These are phyloP conservation scores for Chrysopilus asiliformis DNA, from an alignment of 2,888 invertebrate genomes.

Conservation along the genomic window DNA sequence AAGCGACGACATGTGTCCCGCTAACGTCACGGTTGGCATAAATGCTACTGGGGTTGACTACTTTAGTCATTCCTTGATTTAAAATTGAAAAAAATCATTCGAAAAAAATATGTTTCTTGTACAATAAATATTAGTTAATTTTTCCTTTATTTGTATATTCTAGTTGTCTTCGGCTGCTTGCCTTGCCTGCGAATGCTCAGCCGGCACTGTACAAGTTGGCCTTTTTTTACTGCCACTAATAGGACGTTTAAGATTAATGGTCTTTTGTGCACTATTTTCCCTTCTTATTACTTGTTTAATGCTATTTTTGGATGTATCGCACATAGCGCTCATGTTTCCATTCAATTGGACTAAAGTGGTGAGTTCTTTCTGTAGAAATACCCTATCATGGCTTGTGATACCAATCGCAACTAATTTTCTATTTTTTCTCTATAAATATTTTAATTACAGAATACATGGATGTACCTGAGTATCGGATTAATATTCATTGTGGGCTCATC, in stretches of 20 bases:
- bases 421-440: background rate
- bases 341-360: constrained; percentile 69
- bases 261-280: constrained; percentile 63
- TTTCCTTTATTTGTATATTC: constrained; percentile 15
- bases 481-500: constrained; percentile 57
- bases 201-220: constrained; percentile 61
- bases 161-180: constrained; percentile 60
- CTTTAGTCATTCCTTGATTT: no score
- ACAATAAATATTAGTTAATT: no score
- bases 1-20: no score
- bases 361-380: constrained; percentile 35
- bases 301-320: constrained; percentile 67
- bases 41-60: no score
- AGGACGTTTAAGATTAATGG: constrained; percentile 59
- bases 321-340: constrained; percentile 63
- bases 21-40: no score
- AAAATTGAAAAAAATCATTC: no score
- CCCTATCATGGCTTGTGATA: constrained; percentile 1
- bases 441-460: constrained; percentile 49
- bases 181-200: constrained; percentile 58
- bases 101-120: no score
- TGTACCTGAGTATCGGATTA: constrained; percentile 57
- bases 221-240: constrained; percentile 64
- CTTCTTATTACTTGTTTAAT: constrained; percentile 58
- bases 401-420: background rate